Conservation (phyloP, 2,797 vertebrate species). For the Synaphobranchus kaupii region DNA sequence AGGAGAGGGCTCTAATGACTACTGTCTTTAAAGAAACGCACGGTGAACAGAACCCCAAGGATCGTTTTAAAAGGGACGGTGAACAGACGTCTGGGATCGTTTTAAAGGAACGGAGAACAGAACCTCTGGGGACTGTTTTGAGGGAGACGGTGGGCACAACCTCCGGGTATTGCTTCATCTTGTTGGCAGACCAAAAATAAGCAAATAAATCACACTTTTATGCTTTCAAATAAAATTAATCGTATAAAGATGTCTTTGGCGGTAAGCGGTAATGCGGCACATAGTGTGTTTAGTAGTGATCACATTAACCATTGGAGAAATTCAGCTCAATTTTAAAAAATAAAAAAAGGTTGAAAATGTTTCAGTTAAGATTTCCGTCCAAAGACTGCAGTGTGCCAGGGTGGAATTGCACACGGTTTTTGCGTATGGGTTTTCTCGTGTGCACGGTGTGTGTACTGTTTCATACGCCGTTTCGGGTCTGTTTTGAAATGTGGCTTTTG, state of each 20-base stretch:
- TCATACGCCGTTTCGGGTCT: not conserved
- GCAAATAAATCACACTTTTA: conserved; percentile 30
- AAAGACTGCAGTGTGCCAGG: not conserved
- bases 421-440: not conserved
- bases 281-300: conserved; percentile 3
- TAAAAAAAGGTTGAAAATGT: conserved; percentile 1
- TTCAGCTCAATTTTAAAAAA: not conserved
- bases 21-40: not conserved
- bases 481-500: not conserved
- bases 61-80: not conserved
- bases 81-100: not conserved
- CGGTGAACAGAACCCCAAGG: not conserved
- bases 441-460: not conserved
- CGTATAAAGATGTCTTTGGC: conserved; percentile 28
- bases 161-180: conserved; percentile 34
- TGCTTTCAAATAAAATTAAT: conserved; percentile 35
- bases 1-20: not conserved
- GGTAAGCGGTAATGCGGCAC: not conserved
- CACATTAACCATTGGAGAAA: not conserved
- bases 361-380: not conserved
- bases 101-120: conserved; percentile 15
- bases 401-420: not conserved
- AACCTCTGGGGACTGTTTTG: conserved; percentile 7
- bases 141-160: not conserved
- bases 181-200: conserved; percentile 32